Evolutionary conservation across 1,140 invertebrate genomes (phyloP), one percentile per base, ranked within the genome.

Genomic region (Ceratina japonica): DNA sequence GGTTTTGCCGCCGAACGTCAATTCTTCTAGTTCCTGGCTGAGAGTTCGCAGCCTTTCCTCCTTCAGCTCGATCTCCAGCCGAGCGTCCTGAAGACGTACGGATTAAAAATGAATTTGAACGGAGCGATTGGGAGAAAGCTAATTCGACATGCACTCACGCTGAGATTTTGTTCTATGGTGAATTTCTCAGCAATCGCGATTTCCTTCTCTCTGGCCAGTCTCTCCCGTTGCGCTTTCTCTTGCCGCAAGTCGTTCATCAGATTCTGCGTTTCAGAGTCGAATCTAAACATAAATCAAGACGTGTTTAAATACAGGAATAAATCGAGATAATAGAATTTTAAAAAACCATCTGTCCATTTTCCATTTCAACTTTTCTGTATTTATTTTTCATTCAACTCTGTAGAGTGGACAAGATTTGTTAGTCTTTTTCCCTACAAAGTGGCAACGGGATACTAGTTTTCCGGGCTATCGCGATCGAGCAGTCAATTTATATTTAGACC

Each of bases 201-300:
- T 88, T 98, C 98, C 75, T 96, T 95, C 87, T 98, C 97, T 37
- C 97, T 93, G 13, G 95, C 94, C n/a, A 97, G 89, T 78, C 97
- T 94, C 80, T 98, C 97, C 80, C 96, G 95, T 72, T 95, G 93
- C 44, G 94, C 92, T 78, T 95, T 95, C 89, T 98, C 97, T 84
- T 97, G 95, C 76, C 96, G 94, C 12, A 96, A 91, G 86, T 98
- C 97, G 87, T 98, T 97, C 87, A 97, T 95, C 12, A 97, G 93
- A 77, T 96, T 94, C 87, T 96, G 95, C 22, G 97, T 94, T 89
- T 98, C 97, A n/a, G 95, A 94, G 92, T 98, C 97, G 91, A 98
- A 98, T 80, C 95, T 96, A 83, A 70, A 79, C 66, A 62, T 22
- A 24, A 76, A 15, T 54, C 18, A 2, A 62, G 13, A 12, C 22